Evolutionary conservation across 1,140 invertebrate genomes (phyloP).

Genomic region (Drosophila guanche): DNA sequence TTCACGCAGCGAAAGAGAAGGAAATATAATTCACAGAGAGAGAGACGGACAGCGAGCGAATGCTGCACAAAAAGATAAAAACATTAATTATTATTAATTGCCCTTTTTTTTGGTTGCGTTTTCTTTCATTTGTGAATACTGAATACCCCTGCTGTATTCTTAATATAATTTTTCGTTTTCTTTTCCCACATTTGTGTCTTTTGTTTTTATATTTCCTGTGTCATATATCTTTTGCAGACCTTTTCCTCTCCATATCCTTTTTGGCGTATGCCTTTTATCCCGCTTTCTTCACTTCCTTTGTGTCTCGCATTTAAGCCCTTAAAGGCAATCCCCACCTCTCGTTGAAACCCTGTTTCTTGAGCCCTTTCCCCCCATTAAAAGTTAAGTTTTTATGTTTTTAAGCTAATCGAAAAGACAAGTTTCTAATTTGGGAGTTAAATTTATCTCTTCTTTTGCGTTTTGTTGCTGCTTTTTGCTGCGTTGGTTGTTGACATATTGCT

Average conservation of each 20-base stretch:
- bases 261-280: slow-evolving; percentile 7
- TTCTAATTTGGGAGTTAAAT: slow-evolving; percentile 65
- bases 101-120: slow-evolving; percentile 51
- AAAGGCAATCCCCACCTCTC: slow-evolving; percentile 33
- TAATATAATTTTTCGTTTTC: slow-evolving; percentile 56
- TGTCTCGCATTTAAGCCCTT: slow-evolving; percentile 32
- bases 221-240: slow-evolving; percentile 27
- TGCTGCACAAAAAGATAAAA: slow-evolving; percentile 74
- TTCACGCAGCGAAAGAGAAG: neutral
- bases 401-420: slow-evolving; percentile 74
- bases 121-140: neutral
- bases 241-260: slow-evolving; percentile 31
- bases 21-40: slow-evolving; percentile 34
- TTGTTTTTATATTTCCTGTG: slow-evolving; percentile 56
- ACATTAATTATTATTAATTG: slow-evolving; percentile 82
- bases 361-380: neutral
- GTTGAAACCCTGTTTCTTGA: slow-evolving; percentile 31
- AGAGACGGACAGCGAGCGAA: slow-evolving; percentile 12
- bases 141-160: slow-evolving; percentile 22
- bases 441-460: slow-evolving; percentile 20
- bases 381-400: slow-evolving; percentile 36
- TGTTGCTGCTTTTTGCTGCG: slow-evolving; percentile 22
- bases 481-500: slow-evolving; percentile 46
- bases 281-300: slow-evolving; percentile 11
- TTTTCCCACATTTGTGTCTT: slow-evolving; percentile 60